A percentile compares a stretch with the other conserved stretches of the same genome.
phyloP scores from a whole-genome alignment of 2,888 invertebrate species.

The Bruchidius siliquastri region DNA sequence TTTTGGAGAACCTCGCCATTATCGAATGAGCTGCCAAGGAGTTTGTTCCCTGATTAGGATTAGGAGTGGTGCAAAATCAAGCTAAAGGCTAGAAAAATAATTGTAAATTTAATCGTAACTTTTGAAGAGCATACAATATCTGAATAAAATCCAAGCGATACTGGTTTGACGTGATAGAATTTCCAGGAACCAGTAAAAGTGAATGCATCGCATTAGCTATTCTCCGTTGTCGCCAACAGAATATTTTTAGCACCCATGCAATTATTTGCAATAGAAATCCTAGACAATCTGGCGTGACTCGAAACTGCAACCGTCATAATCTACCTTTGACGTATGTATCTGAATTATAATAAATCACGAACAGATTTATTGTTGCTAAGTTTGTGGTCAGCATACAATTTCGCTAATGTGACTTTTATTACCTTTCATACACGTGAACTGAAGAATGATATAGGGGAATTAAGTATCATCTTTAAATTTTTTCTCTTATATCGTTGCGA shows the following conservation, averaged over 20 bases:
- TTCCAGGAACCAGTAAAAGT: not conserved
- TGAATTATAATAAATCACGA: not conserved
- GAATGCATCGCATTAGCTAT: not conserved
- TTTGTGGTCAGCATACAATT: not conserved
- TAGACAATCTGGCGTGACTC: not conserved
- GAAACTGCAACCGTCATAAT: not conserved
- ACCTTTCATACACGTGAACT: too few relatives aligned
- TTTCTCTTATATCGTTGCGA: too few relatives aligned
- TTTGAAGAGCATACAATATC: too few relatives aligned
- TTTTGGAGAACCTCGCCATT: too few relatives aligned
- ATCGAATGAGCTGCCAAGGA: too few relatives aligned
- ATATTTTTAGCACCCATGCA: not conserved
- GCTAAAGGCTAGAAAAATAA: too few relatives aligned
- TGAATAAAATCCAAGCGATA: too few relatives aligned
- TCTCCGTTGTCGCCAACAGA: not conserved
- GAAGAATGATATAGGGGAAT: too few relatives aligned
- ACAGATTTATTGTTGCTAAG: not conserved
- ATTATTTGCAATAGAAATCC: not conserved
- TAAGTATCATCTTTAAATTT: too few relatives aligned
- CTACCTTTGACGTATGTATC: not conserved
- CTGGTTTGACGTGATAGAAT: not conserved
- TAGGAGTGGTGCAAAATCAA: too few relatives aligned
- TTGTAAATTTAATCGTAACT: too few relatives aligned
- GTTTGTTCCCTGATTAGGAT: too few relatives aligned
- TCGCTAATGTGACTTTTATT: not conserved